Conservation (phyloP, 2,113 vertebrate species). For the Corythaixoides concolor region DNA sequence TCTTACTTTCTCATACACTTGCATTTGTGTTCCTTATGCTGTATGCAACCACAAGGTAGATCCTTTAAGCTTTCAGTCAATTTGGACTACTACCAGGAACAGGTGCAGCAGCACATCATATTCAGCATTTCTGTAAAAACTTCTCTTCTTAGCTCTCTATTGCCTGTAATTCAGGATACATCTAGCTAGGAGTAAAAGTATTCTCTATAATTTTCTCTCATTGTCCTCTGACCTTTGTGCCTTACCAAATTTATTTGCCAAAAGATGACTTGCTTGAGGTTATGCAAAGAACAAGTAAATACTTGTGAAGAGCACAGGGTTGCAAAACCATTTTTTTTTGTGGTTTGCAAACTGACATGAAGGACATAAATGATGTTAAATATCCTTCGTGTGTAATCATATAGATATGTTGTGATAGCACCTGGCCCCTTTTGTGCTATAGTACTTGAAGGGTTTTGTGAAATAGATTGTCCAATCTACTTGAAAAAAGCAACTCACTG, state of each 20-base stretch:
- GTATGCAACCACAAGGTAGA: not conserved
- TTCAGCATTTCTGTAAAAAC: not conserved
- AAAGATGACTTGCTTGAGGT: not conserved
- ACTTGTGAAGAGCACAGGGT: not conserved
- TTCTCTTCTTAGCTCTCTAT: not conserved
- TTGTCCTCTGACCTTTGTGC: not conserved
- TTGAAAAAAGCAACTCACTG: not conserved
- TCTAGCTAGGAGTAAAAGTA: not conserved
- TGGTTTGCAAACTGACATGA: not conserved
- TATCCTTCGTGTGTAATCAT: not conserved
- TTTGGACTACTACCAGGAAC: not conserved
- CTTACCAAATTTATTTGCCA: not conserved
- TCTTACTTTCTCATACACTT: not conserved
- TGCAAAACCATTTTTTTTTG: not conserved
- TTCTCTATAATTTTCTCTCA: not conserved
- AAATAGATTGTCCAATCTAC: not conserved
- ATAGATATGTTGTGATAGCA: not conserved
- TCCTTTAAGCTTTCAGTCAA: fast-evolving
- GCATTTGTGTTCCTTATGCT: not conserved
- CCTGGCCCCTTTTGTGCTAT: not conserved
- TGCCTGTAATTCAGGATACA: not conserved
- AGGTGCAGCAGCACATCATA: not conserved
- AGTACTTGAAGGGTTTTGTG: not conserved
- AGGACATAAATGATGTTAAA: not conserved
- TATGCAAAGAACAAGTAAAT: not conserved